Percentiles rank a stretch among this genome's conserved stretches.
These are phyloP conservation scores for Callionymus lyra DNA, from an alignment of 2,113 vertebrate species.

Conservation along the genomic window DNA sequence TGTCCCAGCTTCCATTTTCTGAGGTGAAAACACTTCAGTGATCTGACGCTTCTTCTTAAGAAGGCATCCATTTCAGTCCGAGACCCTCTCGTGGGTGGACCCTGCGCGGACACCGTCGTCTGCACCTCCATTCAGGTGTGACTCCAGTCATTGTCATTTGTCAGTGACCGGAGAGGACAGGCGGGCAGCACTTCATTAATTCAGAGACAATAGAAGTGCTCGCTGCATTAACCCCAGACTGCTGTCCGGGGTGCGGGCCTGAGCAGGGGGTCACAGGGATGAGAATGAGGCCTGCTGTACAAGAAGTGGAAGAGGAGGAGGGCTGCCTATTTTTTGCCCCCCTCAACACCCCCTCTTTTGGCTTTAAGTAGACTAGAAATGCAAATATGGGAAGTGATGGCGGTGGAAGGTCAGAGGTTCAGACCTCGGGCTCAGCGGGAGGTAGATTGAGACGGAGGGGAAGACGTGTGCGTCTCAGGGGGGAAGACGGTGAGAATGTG, in stretches of 20 bases:
- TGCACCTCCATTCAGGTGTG: slow-evolving; percentile 7
- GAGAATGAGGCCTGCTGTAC: slow-evolving; percentile 63
- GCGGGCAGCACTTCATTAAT: slow-evolving; percentile 57
- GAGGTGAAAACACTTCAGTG: slow-evolving; percentile 21
- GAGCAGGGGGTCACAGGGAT: slow-evolving; percentile 46
- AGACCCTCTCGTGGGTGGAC: slow-evolving; percentile 17
- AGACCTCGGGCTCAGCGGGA: slow-evolving; percentile 39
- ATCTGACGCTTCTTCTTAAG: slow-evolving; percentile 24
- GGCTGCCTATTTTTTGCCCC: slow-evolving; percentile 3
- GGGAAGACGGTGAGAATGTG: slow-evolving; percentile 33
- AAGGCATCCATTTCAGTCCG: slow-evolving; percentile 39
- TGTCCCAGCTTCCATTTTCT: slow-evolving; percentile 47
- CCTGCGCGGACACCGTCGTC: background rate
- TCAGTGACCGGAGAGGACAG: slow-evolving; percentile 49
- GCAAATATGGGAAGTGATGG: slow-evolving; percentile 62
- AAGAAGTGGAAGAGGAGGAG: slow-evolving; percentile 18
- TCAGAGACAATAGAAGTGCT: slow-evolving; percentile 55
- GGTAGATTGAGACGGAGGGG: slow-evolving; percentile 33
- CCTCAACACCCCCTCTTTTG: slow-evolving; percentile 5
- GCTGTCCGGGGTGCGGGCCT: slow-evolving; percentile 30
- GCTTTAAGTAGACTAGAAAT: slow-evolving; percentile 50
- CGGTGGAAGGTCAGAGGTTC: slow-evolving; percentile 54
- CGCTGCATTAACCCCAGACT: slow-evolving; percentile 63
- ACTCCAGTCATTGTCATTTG: slow-evolving; percentile 34
- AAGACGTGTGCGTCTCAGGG: slow-evolving; percentile 7